Evolutionary conservation across 2,797 vertebrate genomes (phyloP).

Genomic region (Lerista edwardsae): DNA sequence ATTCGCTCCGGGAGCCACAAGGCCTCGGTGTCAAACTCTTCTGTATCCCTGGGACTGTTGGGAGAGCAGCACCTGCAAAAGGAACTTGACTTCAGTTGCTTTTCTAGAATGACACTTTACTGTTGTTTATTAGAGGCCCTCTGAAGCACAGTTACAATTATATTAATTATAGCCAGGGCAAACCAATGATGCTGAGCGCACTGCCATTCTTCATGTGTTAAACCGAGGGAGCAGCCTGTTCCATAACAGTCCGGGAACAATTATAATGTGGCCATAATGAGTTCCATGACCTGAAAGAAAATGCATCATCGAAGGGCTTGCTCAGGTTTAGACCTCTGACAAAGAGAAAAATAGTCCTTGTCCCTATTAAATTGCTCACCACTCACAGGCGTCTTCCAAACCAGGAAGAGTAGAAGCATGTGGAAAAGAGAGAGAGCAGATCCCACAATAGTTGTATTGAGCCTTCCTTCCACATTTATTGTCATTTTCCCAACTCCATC

Average conservation of each 20-base stretch:
- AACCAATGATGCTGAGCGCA: neutral
- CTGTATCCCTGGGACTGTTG: neutral
- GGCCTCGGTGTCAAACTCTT: neutral
- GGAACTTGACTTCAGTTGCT: neutral
- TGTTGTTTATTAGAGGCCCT: constrained; percentile 1
- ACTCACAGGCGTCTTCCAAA: neutral
- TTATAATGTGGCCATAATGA: neutral
- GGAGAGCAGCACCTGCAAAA: neutral
- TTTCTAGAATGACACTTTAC: constrained; percentile 11
- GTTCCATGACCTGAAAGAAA: constrained; percentile 9
- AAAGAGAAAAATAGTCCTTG: neutral
- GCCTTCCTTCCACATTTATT: neutral
- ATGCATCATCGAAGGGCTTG: constrained; percentile 11
- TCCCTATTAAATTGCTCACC: neutral
- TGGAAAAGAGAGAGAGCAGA: neutral
- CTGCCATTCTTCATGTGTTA: constrained; percentile 6
- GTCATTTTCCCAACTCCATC: neutral
- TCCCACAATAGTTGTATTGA: neutral
- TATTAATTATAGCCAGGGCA: constrained; percentile 5
- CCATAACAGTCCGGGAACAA: constrained; percentile 4
- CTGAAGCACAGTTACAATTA: constrained; percentile 3
- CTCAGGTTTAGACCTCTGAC: neutral
- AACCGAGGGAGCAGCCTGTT: neutral
- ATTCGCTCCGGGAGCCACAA: neutral
- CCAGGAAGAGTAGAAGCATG: neutral